Evolutionary conservation across 2,113 vertebrate species (phyloP).

Genomic region (Ochotona princeps): DNA sequence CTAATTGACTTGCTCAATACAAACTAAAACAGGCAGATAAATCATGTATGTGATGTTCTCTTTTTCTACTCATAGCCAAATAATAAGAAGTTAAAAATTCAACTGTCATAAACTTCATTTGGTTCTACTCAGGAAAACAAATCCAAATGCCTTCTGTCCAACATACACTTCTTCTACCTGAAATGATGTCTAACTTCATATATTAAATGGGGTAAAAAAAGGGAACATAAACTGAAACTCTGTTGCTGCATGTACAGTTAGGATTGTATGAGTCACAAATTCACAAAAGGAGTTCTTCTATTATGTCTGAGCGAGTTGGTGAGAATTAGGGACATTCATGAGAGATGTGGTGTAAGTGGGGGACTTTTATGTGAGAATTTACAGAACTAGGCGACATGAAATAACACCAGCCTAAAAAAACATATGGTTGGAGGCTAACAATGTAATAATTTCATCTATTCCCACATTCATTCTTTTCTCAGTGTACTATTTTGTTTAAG

Average conservation of each 20-base stretch:
- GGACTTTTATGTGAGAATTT: slow-evolving; percentile 68
- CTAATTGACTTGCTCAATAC: slow-evolving; percentile 13
- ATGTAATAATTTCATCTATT: neutral
- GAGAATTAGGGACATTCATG: slow-evolving; percentile 23
- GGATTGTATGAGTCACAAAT: slow-evolving; percentile 62
- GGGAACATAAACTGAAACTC: slow-evolving; percentile 66
- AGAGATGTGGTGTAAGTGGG: slow-evolving; percentile 34
- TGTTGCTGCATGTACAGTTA: slow-evolving; percentile 42
- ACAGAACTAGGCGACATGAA: slow-evolving; percentile 59
- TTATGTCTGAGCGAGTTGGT: slow-evolving; percentile 2
- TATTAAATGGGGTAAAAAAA: slow-evolving; percentile 37
- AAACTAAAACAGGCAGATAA: slow-evolving; percentile 35
- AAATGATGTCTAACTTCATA: slow-evolving; percentile 53
- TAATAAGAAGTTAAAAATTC: too few relatives aligned
- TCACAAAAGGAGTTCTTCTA: slow-evolving; percentile 38
- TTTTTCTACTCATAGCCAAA: slow-evolving; percentile 10
- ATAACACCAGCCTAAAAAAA: slow-evolving; percentile 2
- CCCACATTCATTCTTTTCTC: slow-evolving; percentile 28
- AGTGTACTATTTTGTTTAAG: neutral
- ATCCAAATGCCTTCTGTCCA: neutral
- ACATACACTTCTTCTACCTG: slow-evolving; percentile 42
- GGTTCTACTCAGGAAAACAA: too few relatives aligned
- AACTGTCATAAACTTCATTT: too few relatives aligned
- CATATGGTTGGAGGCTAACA: neutral
- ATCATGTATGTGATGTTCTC: slow-evolving; percentile 44